Conservation (phyloP, 2,113 vertebrate genomes). For the Colaptes auratus region DNA sequence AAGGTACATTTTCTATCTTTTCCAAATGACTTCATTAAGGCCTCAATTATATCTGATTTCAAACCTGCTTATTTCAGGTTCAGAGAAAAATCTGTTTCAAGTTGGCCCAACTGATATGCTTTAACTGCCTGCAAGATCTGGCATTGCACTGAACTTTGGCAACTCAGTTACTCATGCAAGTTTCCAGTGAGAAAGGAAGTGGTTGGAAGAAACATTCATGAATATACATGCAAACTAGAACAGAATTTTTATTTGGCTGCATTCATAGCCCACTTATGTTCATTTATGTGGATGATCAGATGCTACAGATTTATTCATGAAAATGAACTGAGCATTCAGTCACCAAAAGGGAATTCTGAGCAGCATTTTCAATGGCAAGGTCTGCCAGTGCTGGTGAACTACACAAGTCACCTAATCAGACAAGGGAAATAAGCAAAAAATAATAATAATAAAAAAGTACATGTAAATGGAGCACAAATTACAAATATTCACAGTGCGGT, state of each 20-base stretch:
- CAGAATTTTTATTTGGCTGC: conserved; percentile 47
- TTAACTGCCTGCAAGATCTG: background rate
- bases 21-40: background rate
- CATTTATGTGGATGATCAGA: conserved; percentile 32
- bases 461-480: background rate
- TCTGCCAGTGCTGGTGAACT: background rate
- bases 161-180: background rate
- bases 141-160: background rate
- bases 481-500: background rate
- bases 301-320: conserved; percentile 19
- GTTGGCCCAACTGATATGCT: background rate
- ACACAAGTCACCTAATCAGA: background rate
- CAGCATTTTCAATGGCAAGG: background rate
- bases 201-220: background rate
- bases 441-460: too few relatives aligned
- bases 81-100: background rate
- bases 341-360: conserved; percentile 34
- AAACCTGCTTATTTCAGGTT: background rate
- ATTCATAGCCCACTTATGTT: conserved; percentile 43
- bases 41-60: background rate
- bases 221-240: conserved; percentile 12
- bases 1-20: background rate
- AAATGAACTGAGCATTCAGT: conserved; percentile 8
- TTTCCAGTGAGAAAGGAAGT: background rate
- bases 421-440: background rate